phyloP scores from a whole-genome alignment of 2,888 invertebrate species.

The Eurytoma adleriae region DNA sequence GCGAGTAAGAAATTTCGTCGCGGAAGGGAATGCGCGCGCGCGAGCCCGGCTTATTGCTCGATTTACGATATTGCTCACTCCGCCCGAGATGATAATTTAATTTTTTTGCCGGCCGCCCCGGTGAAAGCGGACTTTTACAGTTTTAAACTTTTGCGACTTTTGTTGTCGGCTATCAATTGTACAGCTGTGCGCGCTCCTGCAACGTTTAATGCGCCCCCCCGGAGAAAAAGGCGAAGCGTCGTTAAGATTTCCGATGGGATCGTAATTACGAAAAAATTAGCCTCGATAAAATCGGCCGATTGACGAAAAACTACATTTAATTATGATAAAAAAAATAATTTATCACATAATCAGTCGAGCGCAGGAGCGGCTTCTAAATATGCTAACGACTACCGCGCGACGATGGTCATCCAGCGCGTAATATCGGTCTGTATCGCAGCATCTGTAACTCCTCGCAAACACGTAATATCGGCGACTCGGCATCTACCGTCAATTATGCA shows the following conservation, averaged over 20 bases:
- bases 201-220: too few species aligned
- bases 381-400: constrained; percentile 2
- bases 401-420: constrained; percentile 28
- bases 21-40: constrained; percentile 1
- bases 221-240: too few species aligned
- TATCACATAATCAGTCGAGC: too few species aligned
- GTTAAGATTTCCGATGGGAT: too few species aligned
- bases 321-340: too few species aligned
- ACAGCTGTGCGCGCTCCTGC: too few species aligned
- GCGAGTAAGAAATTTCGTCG: constrained; percentile 39
- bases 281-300: too few species aligned
- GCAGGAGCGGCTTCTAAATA: background rate
- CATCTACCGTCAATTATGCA: constrained; percentile 54
- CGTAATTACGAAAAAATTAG: too few species aligned
- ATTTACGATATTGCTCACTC: constrained; percentile 32
- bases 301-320: too few species aligned
- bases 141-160: constrained; percentile 1
- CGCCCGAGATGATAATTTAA: constrained; percentile 30
- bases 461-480: constrained; percentile 30
- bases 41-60: constrained; percentile 11
- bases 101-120: constrained; percentile 16
- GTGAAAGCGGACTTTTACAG: constrained; percentile 32
- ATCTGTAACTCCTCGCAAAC: constrained; percentile 21
- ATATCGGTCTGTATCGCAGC: constrained; percentile 10
- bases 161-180: background rate